phyloP scores from a whole-genome alignment of 2,888 invertebrate species.

The Halictus quadricinctus region DNA sequence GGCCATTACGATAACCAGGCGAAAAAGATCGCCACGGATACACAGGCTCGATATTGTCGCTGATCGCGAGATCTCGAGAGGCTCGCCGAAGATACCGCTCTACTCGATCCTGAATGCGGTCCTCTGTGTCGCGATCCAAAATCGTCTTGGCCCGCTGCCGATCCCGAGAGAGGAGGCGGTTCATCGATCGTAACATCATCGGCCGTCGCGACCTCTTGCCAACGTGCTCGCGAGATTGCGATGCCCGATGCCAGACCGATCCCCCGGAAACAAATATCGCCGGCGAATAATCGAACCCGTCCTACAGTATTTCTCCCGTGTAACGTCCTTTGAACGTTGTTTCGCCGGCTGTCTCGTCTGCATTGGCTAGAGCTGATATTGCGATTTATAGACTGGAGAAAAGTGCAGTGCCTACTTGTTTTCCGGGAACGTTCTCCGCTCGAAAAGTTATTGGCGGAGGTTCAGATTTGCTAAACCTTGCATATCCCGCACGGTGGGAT shows the following conservation, averaged over 20 bases:
- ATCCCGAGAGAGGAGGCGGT: slow-evolving; percentile 49
- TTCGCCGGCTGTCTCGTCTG: background rate
- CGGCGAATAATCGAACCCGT: slow-evolving; percentile 6
- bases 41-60: slow-evolving; percentile 65
- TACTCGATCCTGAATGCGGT: slow-evolving; percentile 58
- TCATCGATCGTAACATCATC: slow-evolving; percentile 53
- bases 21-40: slow-evolving; percentile 37
- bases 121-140: slow-evolving; percentile 63
- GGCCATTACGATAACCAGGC: slow-evolving; percentile 59
- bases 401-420: background rate
- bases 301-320: background rate
- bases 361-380: background rate
- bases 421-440: background rate
- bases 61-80: slow-evolving; percentile 46
- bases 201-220: slow-evolving; percentile 5
- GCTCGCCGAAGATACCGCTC: slow-evolving; percentile 50
- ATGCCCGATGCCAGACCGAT: background rate
- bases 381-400: background rate
- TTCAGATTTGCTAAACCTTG: background rate
- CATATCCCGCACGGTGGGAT: fast-evolving
- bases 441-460: background rate
- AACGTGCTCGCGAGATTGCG: slow-evolving; percentile 19
- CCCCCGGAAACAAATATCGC: background rate
- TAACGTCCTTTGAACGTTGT: slow-evolving; percentile 7
- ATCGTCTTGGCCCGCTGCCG: slow-evolving; percentile 71